Base-by-base conservation (phyloP, 2,888 invertebrate genomes). In the Drosophila ochracea region DNA sequence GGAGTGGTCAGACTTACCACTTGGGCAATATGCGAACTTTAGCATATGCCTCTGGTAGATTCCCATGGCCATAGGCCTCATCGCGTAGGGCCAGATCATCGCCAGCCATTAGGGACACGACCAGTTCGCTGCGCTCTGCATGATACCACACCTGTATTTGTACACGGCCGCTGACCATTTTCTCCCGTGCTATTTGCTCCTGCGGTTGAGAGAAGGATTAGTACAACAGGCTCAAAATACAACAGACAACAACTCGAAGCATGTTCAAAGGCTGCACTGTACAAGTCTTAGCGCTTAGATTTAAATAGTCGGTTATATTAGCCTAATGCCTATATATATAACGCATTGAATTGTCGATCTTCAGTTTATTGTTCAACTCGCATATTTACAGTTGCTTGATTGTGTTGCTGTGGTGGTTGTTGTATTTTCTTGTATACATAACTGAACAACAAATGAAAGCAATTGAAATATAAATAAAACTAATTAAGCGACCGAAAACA, bases 71-170 rank as follows among this genome's bases (percentile, higher is more conserved):
- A 55, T 96, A 94, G 35, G 95, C 95, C 82, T 97, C 97, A 91
- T 97, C 97, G 47, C 97, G 94, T 0, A 95, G 93, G 31, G 97
- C 96, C 79, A 98, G 94, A 92, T 97, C 97, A 91, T 98, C 97
- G 11, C 96, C 98, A 5, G 97, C 97, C 91, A 98, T 95, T 58
- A 98, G 95, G 7, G 97, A 97, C 33, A 98, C 97, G 13, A 97
- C 96, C 67, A 98, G 94, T 91, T 98, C 97, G 85, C 95, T 95
- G 71, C 97, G 95, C 89, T 97, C 97, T 70, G 96, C 95, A 91
- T 97, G 97, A 94, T 97, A 98, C 96, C 97, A 97, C 65, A 98
- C 96, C 92, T 98, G 97, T 79, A 98, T 95, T 93, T 97, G 97
- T 43, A 98, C 95, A 30, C 97, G 95, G 52, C 97, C 97, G 33